Conservation (phyloP, 2,888 invertebrate genomes). For the Gasteruption jaculator region DNA sequence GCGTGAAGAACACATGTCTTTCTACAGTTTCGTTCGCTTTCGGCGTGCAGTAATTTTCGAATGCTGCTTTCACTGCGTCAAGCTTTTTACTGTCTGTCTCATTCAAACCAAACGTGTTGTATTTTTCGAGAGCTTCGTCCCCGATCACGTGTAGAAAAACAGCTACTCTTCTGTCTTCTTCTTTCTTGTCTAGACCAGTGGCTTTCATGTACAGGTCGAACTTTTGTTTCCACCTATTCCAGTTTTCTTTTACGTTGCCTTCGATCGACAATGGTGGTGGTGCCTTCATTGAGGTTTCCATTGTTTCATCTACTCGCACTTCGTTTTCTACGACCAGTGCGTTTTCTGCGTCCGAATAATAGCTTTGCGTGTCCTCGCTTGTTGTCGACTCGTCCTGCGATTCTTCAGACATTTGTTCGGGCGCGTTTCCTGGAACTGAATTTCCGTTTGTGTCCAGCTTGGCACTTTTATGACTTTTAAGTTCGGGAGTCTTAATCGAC, state of each 20-base stretch:
- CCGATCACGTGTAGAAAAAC: constrained; percentile 30
- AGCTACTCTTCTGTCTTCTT: constrained; percentile 24
- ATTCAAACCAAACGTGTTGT: constrained; percentile 26
- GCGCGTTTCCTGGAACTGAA: too few relatives aligned
- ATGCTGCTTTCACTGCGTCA: constrained; percentile 20
- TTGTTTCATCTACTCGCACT: too few relatives aligned
- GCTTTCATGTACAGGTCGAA: constrained; percentile 28
- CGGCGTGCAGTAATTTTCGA: constrained; percentile 22
- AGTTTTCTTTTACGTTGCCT: constrained; percentile 27
- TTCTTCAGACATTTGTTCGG: too few relatives aligned
- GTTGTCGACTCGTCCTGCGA: too few relatives aligned
- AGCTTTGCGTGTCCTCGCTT: too few relatives aligned
- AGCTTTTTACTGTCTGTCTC: constrained; percentile 22
- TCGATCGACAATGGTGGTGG: constrained; percentile 19
- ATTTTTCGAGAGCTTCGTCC: constrained; percentile 29
- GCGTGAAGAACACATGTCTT: constrained; percentile 26
- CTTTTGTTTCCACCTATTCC: constrained; percentile 28
- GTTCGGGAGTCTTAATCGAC: too few relatives aligned
- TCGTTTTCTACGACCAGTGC: too few relatives aligned
- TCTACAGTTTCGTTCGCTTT: constrained; percentile 23
- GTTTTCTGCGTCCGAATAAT: too few relatives aligned
- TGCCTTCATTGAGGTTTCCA: constrained; percentile 20
- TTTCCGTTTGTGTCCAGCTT: too few relatives aligned
- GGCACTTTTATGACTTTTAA: too few relatives aligned
- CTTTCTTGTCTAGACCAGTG: constrained; percentile 25